Conservation (phyloP, 1,140 invertebrate species). For the Aethina tumida region DNA sequence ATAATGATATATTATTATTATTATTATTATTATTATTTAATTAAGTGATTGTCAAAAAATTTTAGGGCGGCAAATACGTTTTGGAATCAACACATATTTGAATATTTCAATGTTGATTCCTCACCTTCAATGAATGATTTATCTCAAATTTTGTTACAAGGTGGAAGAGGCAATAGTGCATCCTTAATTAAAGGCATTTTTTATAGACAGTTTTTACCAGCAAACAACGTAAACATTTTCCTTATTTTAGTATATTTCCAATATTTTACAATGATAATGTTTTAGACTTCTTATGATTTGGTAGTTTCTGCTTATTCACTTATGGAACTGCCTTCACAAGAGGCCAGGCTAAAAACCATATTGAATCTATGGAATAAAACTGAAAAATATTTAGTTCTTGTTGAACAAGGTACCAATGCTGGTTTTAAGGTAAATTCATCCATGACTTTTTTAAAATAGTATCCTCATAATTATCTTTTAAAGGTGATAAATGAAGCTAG, state of each 20-base stretch:
- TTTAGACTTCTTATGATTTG: conserved; percentile 64
- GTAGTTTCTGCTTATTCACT: conserved; percentile 73
- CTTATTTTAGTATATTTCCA: conserved; percentile 1
- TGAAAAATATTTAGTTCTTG: conserved; percentile 66
- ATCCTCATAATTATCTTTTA: conserved; percentile 23
- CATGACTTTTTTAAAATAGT: no score
- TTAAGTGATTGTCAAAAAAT: not conserved
- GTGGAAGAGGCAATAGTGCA: conserved; percentile 48
- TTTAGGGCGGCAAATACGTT: conserved; percentile 58
- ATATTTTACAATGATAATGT: conserved; percentile 15
- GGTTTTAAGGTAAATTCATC: conserved; percentile 54
- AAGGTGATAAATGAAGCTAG: conserved; percentile 61
- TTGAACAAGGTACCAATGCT: conserved; percentile 73
- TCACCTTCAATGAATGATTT: conserved; percentile 73
- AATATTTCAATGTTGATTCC: conserved; percentile 75
- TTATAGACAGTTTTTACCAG: conserved; percentile 73
- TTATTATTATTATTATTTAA: conserved; percentile 3
- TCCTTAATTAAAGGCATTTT: conserved; percentile 50
- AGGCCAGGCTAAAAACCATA: conserved; percentile 57
- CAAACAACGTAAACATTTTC: conserved; percentile 40
- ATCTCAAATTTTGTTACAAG: conserved; percentile 56
- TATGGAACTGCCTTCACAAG: conserved; percentile 62
- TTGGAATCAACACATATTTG: conserved; percentile 62
- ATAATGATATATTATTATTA: conserved; percentile 2
- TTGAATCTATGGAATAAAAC: conserved; percentile 81